Base-by-base conservation (phyloP, 2,113 vertebrate genomes). In the Ondatra zibethicus region DNA sequence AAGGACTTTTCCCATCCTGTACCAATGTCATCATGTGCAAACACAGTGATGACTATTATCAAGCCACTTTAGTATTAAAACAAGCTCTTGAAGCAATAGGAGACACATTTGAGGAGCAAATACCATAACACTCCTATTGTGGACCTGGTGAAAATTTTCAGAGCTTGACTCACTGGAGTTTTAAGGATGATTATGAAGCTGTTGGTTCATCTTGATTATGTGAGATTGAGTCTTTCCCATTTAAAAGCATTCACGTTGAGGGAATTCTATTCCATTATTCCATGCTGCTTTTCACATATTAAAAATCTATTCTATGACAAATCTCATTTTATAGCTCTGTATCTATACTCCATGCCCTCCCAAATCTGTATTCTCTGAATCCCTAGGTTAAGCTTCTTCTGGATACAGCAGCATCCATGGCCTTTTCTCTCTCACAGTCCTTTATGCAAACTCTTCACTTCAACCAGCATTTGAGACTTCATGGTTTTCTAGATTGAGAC, bases 141-240 rank as follows among this genome's bases (percentile, higher is more conserved):
- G 88, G 88, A 92, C 23, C 47, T 88, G 63, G 7, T 90, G 50
- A 81, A 50, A 95, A 94, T 92, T 96, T 96, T 92, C 82, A 93
- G 78, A 97, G 50, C 75, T 95, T 96, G 78, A 96, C 89, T 97
- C 77, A 95, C 21, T 94, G 58, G n/a, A 89, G 50, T 84, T 78
- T 88, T 94, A 88, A 96, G 29, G 47, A 92, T 85, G 50, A 92
- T 88, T 96, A 95, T 92, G 31, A 96, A 95, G 39, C 72, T 92
- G 42, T 96, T 92, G 61, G 14, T 31, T 58, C 92, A 96, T 91
- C 77, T 95, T 95, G 82, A 82, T 89, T 95, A 94, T 78, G 52
- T 61, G 70, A 58, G 9, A 72, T 96, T 95, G 88, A 82, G 65
- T 89, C 45, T 13, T 95, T 89, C 45, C 89, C 58, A 97, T 63